Base-by-base conservation (phyloP, 2,888 invertebrate genomes). In the Noctua janthina region DNA sequence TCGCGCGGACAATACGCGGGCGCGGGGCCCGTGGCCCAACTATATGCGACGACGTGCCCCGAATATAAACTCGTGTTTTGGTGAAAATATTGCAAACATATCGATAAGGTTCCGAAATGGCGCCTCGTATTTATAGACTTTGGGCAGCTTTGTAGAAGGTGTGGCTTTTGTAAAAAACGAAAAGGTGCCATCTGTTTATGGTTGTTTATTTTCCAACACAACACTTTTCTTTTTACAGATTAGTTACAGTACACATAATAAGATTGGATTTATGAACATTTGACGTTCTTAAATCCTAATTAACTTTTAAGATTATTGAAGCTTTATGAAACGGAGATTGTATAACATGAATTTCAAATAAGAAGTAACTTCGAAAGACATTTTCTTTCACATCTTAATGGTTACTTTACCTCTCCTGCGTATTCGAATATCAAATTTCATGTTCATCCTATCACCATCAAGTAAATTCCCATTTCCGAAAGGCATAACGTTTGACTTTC, bases 1-100 rank as follows among this genome's bases (percentile, higher is more conserved):
- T 91, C 87, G 87, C 85, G 89, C 87, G 85, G 88, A 91, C 90
- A 88, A 88, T 91, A 86, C 87, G 79, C 82, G 83, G 78, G 79
- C 79, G 29, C 79, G 46, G 62, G 62, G 75, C 78, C 56, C 69
- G n/a, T 23, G 49, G 73, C 70, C 80, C 83, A 80, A 83, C 79
- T 86, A 85, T 84, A 87, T 81, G 82, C 76, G 78, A 81, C 82
- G 77, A 84, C 89, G 90, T 91, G 92, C 79, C 81, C 80, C 59
- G 90, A 90, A 93, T 92, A 86, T 87, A 86, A 87, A 90, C 69
- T 39, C n/a, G 64, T 76, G 76, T 85, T 90, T 87, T 84, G 74
- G 78, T 86, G 74, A 85, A 88, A 87, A 84, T 78, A 87, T 84
- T 81, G 83, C 78, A 79, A 81, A 77, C 77, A 85, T 83, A 84